These are phyloP conservation scores for Notechis scutatus DNA, from an alignment of 2,113 vertebrate genomes.

Conservation along the genomic window DNA sequence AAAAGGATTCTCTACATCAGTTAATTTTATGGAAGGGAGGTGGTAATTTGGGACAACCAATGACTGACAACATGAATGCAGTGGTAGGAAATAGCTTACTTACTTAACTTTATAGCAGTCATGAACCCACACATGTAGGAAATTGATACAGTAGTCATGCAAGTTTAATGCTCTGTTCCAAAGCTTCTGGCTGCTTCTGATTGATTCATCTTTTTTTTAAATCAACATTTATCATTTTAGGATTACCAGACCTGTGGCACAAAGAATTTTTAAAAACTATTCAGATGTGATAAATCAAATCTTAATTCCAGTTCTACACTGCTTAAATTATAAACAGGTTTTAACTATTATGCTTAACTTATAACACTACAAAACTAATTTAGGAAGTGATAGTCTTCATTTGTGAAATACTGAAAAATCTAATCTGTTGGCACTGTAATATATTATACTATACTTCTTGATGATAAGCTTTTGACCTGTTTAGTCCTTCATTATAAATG, in stretches of 20 bases:
- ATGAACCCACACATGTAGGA: background rate
- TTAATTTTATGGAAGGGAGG: background rate
- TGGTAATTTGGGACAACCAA: background rate
- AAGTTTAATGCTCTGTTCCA: background rate
- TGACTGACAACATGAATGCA: background rate
- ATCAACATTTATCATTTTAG: background rate
- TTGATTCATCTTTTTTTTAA: background rate
- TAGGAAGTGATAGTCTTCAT: background rate
- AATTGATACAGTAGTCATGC: background rate
- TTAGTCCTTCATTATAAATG: background rate
- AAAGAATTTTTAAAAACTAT: background rate
- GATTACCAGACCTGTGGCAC: background rate
- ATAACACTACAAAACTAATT: background rate
- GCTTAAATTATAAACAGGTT: background rate
- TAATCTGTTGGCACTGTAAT: background rate
- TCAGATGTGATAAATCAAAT: background rate
- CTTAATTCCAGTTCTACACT: background rate
- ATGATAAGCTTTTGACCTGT: background rate
- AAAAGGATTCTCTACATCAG: background rate
- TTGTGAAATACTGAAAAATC: background rate
- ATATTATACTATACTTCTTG: background rate
- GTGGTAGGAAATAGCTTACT: background rate
- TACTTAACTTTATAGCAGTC: background rate
- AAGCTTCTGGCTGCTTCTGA: background rate
- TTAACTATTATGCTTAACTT: background rate